Evolutionary conservation across 2,888 invertebrate genomes (phyloP).

Genomic region (Cyrtodaria siliqua): DNA sequence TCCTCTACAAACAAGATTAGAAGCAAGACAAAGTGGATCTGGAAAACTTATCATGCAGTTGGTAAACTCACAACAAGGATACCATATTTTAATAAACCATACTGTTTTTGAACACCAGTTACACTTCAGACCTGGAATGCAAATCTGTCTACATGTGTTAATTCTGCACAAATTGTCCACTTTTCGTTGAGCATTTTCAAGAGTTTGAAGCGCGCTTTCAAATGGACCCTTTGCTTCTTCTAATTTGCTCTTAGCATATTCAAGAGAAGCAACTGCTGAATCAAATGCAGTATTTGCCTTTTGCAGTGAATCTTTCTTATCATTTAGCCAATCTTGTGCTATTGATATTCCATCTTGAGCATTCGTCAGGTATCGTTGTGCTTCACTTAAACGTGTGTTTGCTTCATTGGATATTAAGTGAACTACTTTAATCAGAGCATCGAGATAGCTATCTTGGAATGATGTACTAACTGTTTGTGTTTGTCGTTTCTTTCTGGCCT

Average conservation of each 20-base stretch:
- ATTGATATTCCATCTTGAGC: conserved; percentile 39
- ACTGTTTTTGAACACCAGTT: conserved; percentile 27
- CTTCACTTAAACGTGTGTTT: conserved; percentile 38
- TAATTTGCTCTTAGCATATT: conserved; percentile 52
- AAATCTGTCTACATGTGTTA: conserved; percentile 43
- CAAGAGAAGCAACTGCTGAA: conserved; percentile 35
- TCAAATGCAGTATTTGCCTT: conserved; percentile 51
- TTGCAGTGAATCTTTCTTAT: conserved; percentile 42
- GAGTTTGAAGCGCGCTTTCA: conserved; percentile 39
- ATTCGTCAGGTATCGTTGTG: conserved; percentile 31
- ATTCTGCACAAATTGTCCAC: conserved; percentile 59
- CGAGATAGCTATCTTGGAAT: conserved; percentile 58
- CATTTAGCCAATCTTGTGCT: conserved; percentile 56
- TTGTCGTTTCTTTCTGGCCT: conserved; percentile 22
- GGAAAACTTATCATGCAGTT: conserved; percentile 62
- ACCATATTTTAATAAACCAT: too few relatives aligned
- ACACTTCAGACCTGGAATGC: conserved; percentile 59
- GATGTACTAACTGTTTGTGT: conserved; percentile 31
- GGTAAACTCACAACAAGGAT: conserved; percentile 53
- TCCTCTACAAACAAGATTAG: conserved; percentile 48
- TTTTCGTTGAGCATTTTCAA: conserved; percentile 56
- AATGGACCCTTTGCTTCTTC: conserved; percentile 63
- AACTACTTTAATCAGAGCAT: conserved; percentile 35
- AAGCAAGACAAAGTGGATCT: conserved; percentile 48
- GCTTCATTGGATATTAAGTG: conserved; percentile 39